Percentiles rank a stretch among this genome's conserved stretches.
phyloP scores from a whole-genome alignment of 2,113 vertebrate species.

The Varanus komodoensis region DNA sequence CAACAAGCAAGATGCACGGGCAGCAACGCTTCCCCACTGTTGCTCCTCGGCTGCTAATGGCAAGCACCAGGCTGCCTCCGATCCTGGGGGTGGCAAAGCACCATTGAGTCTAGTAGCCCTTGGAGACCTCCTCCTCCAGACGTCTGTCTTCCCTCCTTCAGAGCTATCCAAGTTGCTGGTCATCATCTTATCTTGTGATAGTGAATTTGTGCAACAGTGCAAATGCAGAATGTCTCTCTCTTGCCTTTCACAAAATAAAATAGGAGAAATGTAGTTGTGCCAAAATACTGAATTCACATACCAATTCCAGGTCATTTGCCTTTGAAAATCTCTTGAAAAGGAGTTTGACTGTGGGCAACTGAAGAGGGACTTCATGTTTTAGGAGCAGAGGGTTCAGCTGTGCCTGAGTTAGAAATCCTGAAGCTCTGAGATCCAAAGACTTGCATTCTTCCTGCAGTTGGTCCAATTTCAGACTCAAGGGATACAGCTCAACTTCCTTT shows the following conservation, averaged over 20 bases:
- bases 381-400: conserved; percentile 66
- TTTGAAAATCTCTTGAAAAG: conserved; percentile 69
- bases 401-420: conserved; percentile 56
- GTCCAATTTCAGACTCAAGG: conserved; percentile 53
- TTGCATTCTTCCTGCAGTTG: conserved; percentile 61
- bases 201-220: background rate
- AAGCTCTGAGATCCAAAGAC: conserved; percentile 25
- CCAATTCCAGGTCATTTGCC: conserved; percentile 58
- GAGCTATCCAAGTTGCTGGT: background rate
- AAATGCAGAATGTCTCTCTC: background rate
- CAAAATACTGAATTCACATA: conserved; percentile 38
- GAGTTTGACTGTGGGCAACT: conserved; percentile 65
- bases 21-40: background rate
- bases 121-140: background rate
- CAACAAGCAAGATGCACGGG: background rate
- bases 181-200: background rate
- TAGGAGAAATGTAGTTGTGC: background rate
- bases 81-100: background rate
- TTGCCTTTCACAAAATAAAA: background rate
- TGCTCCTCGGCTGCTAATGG: background rate
- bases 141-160: background rate
- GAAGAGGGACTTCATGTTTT: conserved; percentile 68
- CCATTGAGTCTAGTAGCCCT: background rate
- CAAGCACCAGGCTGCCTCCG: background rate
- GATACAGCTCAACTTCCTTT: conserved; percentile 42